Base-by-base conservation (phyloP, 2,797 vertebrate species). In the Ciconia nigra region DNA sequence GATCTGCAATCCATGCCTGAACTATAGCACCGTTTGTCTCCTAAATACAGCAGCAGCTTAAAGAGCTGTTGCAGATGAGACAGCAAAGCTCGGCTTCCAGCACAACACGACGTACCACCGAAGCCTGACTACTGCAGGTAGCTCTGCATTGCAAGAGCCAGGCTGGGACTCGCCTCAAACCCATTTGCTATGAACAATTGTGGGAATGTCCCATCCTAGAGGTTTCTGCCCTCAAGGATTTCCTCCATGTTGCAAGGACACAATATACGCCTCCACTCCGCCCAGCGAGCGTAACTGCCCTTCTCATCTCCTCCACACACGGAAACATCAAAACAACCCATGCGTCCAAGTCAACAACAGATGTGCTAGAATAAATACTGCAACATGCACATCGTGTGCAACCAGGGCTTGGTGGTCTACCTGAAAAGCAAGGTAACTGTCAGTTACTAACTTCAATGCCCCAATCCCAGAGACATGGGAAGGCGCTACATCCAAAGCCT, bases 361-460 rank as follows among this genome's bases (percentile, higher is more conserved):
- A 90, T 81, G 83, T 35, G 70, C 62, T 58, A 28, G 44, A 31
- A 33, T 26, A 76, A 95, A 91, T 8, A 33, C 59, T 22, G 82
- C 63, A 41, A 20, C 5, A 31, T 2, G 8, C 13, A 4, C 1
- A 0, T 1, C 1, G 0, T 5, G 54, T 2, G 46, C 46, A 3
- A 26, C 44, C 77, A 33, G 29, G 41, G 73, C 42, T 71, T 1
- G 0, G 31, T 9, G 19, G 44, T 70, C 82, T 61, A 77, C 78
- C 93, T 72, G 66, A 42, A 47, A 39, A 12, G 21, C 58, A 31
- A 3, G 1, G 35, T 21, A 51, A 13, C 7, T 3, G 37, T 3
- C 9, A 4, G 24, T 15, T 49, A 21, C 0, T 6, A 54, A 44
- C 52, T n/a, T 44, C 78, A 49, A 1, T 0, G 3, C 31, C 47